Percentiles rank a stretch among this genome's conserved stretches.
Conservation (phyloP, 2,888 invertebrate species). For the Abrostola triplasia region DNA sequence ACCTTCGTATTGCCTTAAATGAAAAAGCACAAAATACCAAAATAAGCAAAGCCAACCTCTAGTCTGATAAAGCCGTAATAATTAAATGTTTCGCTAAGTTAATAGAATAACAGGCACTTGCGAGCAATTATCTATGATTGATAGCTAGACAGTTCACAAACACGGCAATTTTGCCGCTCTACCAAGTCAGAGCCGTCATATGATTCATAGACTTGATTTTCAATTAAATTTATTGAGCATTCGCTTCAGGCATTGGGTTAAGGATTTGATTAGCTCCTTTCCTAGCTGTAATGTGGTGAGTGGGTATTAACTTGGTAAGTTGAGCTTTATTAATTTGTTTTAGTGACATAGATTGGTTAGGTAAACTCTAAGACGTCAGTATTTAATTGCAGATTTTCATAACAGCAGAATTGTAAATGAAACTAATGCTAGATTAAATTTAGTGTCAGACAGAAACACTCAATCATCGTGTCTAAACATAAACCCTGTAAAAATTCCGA, state of each 20-base stretch:
- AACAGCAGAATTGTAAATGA: not conserved
- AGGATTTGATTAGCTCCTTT: slow-evolving; percentile 50
- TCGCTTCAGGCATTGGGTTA: slow-evolving; percentile 44
- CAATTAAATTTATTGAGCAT: slow-evolving; percentile 49
- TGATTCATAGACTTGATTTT: slow-evolving; percentile 52
- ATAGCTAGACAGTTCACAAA: slow-evolving; percentile 48
- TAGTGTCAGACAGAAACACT: not conserved
- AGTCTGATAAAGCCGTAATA: slow-evolving; percentile 34
- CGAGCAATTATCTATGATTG: slow-evolving; percentile 54
- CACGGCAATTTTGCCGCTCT: slow-evolving; percentile 47
- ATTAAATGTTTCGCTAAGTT: slow-evolving; percentile 51
- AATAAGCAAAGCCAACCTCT: slow-evolving; percentile 11
- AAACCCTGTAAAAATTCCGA: slow-evolving; percentile 20
- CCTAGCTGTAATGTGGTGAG: slow-evolving; percentile 38
- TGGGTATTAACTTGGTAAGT: slow-evolving; percentile 42
- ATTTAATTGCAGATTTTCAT: slow-evolving; percentile 5
- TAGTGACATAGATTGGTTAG: slow-evolving; percentile 26
- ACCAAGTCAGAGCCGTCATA: slow-evolving; percentile 34
- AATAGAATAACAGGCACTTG: slow-evolving; percentile 55
- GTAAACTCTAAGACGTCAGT: slow-evolving; percentile 13
- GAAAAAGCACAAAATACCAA: not conserved
- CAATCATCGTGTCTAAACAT: slow-evolving; percentile 22
- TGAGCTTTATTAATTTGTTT: slow-evolving; percentile 51
- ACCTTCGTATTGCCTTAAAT: not conserved
- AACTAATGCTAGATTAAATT: not conserved